Conservation (phyloP, 2,113 vertebrate species). For the Nothobranchius furzeri region DNA sequence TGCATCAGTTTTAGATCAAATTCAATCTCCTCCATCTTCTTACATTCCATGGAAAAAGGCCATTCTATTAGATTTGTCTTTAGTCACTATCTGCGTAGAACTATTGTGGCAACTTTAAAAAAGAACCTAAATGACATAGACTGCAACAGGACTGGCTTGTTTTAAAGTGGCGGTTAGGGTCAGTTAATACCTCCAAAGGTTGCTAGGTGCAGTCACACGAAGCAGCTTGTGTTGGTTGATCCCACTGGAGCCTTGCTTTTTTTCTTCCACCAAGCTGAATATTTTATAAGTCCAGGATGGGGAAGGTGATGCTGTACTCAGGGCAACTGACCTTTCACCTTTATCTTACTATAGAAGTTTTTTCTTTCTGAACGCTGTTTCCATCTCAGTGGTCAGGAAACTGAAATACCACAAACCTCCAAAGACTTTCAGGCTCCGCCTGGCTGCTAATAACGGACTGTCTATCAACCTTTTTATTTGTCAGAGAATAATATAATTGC, state of each 20-base stretch:
- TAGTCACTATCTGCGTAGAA: not conserved
- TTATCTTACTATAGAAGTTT: constrained; percentile 5
- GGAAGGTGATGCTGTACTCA: constrained; percentile 33
- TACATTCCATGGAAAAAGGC: no score
- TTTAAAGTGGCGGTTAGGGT: constrained; percentile 39
- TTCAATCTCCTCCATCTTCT: constrained; percentile 14
- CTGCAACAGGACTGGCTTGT: constrained; percentile 11
- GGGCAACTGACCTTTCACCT: constrained; percentile 34
- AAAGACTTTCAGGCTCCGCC: not conserved
- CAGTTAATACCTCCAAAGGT: constrained; percentile 45
- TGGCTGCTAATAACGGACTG: no score
- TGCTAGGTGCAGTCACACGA: constrained; percentile 38
- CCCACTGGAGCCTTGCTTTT: constrained; percentile 47
- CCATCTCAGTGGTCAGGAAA: constrained; percentile 3
- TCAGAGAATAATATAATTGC: no score
- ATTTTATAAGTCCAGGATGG: constrained; percentile 61
- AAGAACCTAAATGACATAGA: constrained; percentile 21
- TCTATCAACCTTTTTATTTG: no score
- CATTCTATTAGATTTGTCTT: no score
- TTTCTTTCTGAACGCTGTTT: constrained; percentile 13
- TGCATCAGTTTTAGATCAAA: constrained; percentile 40
- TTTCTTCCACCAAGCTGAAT: constrained; percentile 56
- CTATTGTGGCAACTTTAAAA: constrained; percentile 9
- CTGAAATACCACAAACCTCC: not conserved
- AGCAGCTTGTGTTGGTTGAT: constrained; percentile 41